phyloP scores from a whole-genome alignment of 2,888 invertebrate genomes.

The Ceramica pisi region DNA sequence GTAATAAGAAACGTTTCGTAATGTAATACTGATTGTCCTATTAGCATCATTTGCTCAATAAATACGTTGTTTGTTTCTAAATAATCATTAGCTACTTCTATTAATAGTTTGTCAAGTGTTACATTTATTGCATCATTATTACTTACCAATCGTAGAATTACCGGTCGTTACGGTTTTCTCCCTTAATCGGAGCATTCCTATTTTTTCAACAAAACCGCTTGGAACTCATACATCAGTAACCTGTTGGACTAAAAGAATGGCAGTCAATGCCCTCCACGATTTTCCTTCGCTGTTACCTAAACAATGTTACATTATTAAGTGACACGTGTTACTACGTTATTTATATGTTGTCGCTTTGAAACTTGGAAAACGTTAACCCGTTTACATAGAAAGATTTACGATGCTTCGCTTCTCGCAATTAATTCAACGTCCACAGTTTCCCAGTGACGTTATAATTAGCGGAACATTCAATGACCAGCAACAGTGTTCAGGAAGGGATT shows the following conservation, averaged over 20 bases:
- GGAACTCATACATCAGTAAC: constrained; percentile 24
- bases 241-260: constrained; percentile 35
- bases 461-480: constrained; percentile 72
- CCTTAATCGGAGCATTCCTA: constrained; percentile 1
- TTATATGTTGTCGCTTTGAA: constrained; percentile 42
- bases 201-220: constrained; percentile 29
- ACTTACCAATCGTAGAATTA: constrained; percentile 31
- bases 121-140: constrained; percentile 19
- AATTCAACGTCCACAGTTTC: constrained; percentile 63
- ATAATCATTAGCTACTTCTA: background rate
- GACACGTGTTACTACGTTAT: constrained; percentile 38
- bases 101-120: constrained; percentile 7
- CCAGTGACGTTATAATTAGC: constrained; percentile 74
- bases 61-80: constrained; percentile 2
- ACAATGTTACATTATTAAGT: constrained; percentile 30
- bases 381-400: constrained; percentile 28
- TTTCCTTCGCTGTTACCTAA: constrained; percentile 41
- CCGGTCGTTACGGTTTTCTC: constrained; percentile 4
- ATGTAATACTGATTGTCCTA: background rate
- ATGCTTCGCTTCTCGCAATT: constrained; percentile 28
- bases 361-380: constrained; percentile 19
- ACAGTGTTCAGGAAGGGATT: constrained; percentile 82
- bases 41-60: background rate
- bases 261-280: constrained; percentile 26
- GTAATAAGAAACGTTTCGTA: background rate